Evolutionary conservation across 2,888 invertebrate species (phyloP).

Genomic region (Parnassius glacialis): DNA sequence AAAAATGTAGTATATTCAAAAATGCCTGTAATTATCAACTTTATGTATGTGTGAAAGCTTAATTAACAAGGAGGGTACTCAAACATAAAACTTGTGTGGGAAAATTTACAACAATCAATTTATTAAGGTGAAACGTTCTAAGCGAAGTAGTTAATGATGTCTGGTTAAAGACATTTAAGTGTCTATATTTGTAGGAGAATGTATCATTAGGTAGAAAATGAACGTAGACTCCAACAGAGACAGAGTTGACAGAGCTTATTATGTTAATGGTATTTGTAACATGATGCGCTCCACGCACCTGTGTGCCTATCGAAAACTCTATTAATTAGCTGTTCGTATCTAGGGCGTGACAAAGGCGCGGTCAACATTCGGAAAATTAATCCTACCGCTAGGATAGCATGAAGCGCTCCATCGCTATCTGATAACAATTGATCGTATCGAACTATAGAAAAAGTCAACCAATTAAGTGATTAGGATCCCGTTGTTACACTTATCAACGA

Average conservation of each 20-base stretch:
- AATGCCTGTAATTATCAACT: no score
- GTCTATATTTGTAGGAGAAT: constrained; percentile 53
- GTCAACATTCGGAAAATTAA: constrained; percentile 76
- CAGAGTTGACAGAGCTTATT: constrained; percentile 40
- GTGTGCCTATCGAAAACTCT: constrained; percentile 68
- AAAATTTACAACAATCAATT: constrained; percentile 37
- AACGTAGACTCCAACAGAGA: constrained; percentile 31
- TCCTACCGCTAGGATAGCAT: constrained; percentile 63
- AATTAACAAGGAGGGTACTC: no score
- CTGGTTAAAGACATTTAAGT: constrained; percentile 47
- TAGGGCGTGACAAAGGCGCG: constrained; percentile 70
- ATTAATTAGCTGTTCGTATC: constrained; percentile 68
- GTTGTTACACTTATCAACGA: constrained; percentile 56
- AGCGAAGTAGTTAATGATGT: constrained; percentile 48
- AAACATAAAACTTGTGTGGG: constrained; percentile 16
- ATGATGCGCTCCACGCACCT: constrained; percentile 44
- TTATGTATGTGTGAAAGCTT: no score
- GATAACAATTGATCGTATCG: constrained; percentile 67
- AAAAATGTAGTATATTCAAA: no score
- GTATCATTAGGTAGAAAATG: constrained; percentile 43
- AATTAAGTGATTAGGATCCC: constrained; percentile 71
- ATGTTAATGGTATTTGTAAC: constrained; percentile 67
- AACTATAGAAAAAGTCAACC: constrained; percentile 52
- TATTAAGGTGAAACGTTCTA: constrained; percentile 39
- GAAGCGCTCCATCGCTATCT: constrained; percentile 45